Evolutionary conservation across 1,140 invertebrate species (phyloP).

Genomic region (Drosophila ogumai): DNA sequence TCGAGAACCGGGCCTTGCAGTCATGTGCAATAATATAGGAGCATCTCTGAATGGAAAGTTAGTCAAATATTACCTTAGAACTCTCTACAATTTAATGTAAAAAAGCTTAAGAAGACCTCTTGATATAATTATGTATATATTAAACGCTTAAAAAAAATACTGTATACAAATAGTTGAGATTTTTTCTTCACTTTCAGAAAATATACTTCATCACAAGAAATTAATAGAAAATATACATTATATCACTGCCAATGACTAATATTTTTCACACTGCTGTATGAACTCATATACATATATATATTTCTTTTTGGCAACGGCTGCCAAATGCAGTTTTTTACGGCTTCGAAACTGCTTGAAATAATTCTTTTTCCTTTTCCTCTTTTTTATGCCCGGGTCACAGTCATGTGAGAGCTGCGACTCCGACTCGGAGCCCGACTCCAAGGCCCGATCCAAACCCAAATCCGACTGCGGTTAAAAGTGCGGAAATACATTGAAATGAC

Average conservation of each 20-base stretch:
- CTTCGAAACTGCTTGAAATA: constrained; percentile 79
- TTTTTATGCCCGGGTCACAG: constrained; percentile 66
- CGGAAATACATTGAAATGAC: constrained; percentile 83
- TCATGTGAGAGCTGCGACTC: constrained; percentile 46
- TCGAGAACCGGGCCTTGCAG: constrained; percentile 16
- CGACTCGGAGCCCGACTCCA: constrained; percentile 3
- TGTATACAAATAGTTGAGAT: too few relatives aligned
- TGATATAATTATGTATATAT: neutral
- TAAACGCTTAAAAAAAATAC: neutral
- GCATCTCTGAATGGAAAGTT: neutral
- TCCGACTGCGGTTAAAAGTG: constrained; percentile 79
- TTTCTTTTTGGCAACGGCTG: constrained; percentile 66
- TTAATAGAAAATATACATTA: neutral
- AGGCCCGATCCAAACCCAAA: constrained; percentile 18
- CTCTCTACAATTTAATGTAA: neutral
- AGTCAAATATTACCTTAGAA: too few relatives aligned
- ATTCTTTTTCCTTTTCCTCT: constrained; percentile 59
- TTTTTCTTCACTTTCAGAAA: neutral
- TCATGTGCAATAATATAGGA: neutral
- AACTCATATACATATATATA: constrained; percentile 3
- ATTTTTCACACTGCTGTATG: neutral
- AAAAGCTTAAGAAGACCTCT: neutral
- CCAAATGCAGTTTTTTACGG: constrained; percentile 83
- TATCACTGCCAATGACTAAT: neutral
- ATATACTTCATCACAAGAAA: neutral